Base-by-base conservation (phyloP, 2,888 invertebrate species). In the Cosmia trapezina region DNA sequence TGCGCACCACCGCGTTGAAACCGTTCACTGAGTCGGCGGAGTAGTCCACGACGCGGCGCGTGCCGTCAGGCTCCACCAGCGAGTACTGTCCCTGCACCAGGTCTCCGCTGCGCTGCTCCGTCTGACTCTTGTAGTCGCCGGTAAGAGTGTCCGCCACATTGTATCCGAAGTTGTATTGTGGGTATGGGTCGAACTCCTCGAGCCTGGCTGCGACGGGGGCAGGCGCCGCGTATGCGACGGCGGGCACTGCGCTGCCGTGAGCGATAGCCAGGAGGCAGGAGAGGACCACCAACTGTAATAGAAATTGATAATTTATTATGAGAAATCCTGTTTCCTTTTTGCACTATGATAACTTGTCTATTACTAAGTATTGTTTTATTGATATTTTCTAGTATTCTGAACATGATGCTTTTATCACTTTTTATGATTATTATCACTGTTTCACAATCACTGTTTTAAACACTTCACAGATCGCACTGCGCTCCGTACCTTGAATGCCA, bases 151-250 rank as follows among this genome's bases (percentile, higher is more conserved):
- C 95, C 0, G 92, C 92, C 28, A 95, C 95, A 66, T 93, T 89
- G 81, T 95, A 95, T 51, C 93, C 94, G 80, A 92, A 95, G 62
- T 89, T 90, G 91, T 97, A 97, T 89, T 97, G 97, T 0, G 97
- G 97, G 68, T 95, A 91, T 0, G 96, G 94, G 87, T 97, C 97
- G 86, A 96, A 96, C 74, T 96, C 93, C 76, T 95, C 95, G 0
- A 95, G 70, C 53, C 89, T 86, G 61, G 90, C 90, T 14, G 88
- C 87, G 19, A 88, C 84, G 14, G 78, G 70, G 0, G 79, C 82
- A 9, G 86, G 84, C 17, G 87, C 86, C 74, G 86, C 66, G 41
- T 92, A 91, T 0, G 93, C 91, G 2, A 92, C 89, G 7, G 92
- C 93, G 8, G 95, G 92, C 51, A 93, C 92, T 70, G 89, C 93